phyloP scores from a whole-genome alignment of 2,113 vertebrate species.

The Rhegmatorhina hoffmannsi region DNA sequence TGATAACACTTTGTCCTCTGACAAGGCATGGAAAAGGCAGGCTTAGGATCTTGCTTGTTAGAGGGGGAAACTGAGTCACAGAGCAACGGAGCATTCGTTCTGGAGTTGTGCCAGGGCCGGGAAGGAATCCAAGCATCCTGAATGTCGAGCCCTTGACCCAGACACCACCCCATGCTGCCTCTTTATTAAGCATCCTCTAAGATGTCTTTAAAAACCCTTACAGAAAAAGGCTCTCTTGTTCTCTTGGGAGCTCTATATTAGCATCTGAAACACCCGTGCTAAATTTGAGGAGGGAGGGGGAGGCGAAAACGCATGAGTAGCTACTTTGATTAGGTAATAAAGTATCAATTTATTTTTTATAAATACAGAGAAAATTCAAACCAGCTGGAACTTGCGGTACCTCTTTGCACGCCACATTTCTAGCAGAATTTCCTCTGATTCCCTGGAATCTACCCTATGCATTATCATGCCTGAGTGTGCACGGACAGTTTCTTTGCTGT shows the following conservation, averaged over 20 bases:
- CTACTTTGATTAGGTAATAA: constrained; percentile 72
- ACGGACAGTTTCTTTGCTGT: background rate
- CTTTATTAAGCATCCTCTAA: constrained; percentile 65
- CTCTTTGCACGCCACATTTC: constrained; percentile 53
- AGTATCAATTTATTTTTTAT: constrained; percentile 71
- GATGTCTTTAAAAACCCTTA: constrained; percentile 29
- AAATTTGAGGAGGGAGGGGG: constrained; percentile 37
- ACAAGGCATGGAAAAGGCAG: background rate
- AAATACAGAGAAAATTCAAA: constrained; percentile 64
- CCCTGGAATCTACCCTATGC: background rate
- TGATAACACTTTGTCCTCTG: background rate
- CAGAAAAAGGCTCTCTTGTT: constrained; percentile 63
- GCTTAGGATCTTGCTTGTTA: background rate
- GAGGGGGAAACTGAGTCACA: constrained; percentile 38
- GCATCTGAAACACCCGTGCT: constrained; percentile 53
- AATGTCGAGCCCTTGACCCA: background rate
- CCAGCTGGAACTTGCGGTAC: constrained; percentile 50
- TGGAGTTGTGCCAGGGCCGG: background rate
- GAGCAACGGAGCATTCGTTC: background rate
- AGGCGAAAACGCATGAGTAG: constrained; percentile 40
- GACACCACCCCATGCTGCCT: constrained; percentile 42
- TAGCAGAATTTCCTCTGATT: background rate
- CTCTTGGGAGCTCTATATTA: constrained; percentile 43
- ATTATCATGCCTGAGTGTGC: background rate
- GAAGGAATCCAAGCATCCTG: constrained; percentile 28